phyloP scores from a whole-genome alignment of 1,140 invertebrate genomes.

The Drosophila biarmipes region DNA sequence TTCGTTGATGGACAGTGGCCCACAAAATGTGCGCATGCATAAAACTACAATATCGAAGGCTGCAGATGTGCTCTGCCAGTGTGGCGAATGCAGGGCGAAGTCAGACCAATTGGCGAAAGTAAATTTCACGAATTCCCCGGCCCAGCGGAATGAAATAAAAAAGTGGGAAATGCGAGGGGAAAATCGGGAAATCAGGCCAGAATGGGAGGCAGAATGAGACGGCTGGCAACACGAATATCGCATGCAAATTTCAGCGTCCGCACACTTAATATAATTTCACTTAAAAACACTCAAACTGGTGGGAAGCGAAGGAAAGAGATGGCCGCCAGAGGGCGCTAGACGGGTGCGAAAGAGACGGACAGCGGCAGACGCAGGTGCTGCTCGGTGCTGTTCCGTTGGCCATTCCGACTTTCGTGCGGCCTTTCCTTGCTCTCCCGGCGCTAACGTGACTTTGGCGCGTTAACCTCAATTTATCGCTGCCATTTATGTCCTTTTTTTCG shows the following conservation, averaged over 20 bases:
- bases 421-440: conserved; percentile 47
- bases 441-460: conserved; percentile 80
- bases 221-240: conserved; percentile 62
- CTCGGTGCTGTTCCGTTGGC: conserved; percentile 25
- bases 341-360: not conserved
- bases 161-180: not conserved
- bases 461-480: conserved; percentile 81
- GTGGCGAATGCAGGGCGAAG: not conserved
- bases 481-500: conserved; percentile 80
- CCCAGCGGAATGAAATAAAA: conserved; percentile 14
- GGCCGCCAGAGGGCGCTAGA: not conserved
- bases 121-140: conserved; percentile 41
- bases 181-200: conserved; percentile 25
- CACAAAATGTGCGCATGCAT: conserved; percentile 15
- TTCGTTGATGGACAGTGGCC: conserved; percentile 40
- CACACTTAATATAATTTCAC: conserved; percentile 82
- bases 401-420: conserved; percentile 52
- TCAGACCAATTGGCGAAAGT: conserved; percentile 38
- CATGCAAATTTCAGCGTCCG: conserved; percentile 77
- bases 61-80: not conserved
- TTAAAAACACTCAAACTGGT: conserved; percentile 54
- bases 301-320: not conserved
- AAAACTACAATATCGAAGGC: conserved; percentile 35
- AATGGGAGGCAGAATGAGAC: conserved; percentile 1
- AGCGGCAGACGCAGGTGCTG: not conserved